phyloP scores from a whole-genome alignment of 1,140 invertebrate genomes.

The Zaprionus ghesquierei region DNA sequence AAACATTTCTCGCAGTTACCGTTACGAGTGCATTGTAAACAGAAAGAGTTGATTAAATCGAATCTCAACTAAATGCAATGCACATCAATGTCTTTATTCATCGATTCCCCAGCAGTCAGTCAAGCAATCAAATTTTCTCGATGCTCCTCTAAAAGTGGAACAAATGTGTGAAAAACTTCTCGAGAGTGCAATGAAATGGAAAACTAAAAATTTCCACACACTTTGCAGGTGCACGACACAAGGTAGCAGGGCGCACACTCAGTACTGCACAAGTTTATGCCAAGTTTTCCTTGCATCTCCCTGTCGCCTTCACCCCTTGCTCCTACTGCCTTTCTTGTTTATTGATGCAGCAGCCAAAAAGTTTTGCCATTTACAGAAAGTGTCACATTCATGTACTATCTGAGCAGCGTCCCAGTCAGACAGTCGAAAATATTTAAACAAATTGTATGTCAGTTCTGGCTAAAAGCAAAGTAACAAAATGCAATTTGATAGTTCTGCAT shows the following conservation, averaged over 20 bases:
- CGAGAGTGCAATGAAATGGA: constrained; percentile 29
- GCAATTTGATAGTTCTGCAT: constrained; percentile 5
- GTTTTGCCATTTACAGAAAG: constrained; percentile 23
- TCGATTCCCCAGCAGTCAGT: constrained; percentile 3
- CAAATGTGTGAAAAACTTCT: constrained; percentile 21
- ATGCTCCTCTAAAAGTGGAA: constrained; percentile 5
- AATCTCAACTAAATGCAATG: constrained; percentile 4
- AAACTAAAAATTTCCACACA: constrained; percentile 12
- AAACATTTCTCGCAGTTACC: background rate
- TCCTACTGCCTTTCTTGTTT: background rate
- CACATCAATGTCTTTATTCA: constrained; percentile 1
- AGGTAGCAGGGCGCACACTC: background rate
- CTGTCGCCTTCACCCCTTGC: too few species aligned
- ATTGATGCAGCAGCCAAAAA: constrained; percentile 14
- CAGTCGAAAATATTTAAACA: constrained; percentile 41
- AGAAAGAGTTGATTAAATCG: constrained; percentile 25
- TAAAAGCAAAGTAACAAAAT: background rate
- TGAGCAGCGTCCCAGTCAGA: background rate
- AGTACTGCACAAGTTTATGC: background rate
- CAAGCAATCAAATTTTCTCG: constrained; percentile 9
- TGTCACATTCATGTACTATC: constrained; percentile 20
- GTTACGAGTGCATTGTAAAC: constrained; percentile 5
- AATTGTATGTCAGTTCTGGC: constrained; percentile 38
- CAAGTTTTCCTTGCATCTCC: background rate
- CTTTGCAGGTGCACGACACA: background rate